Evolutionary conservation across 2,888 invertebrate species (phyloP).

Genomic region (Ceramica pisi): DNA sequence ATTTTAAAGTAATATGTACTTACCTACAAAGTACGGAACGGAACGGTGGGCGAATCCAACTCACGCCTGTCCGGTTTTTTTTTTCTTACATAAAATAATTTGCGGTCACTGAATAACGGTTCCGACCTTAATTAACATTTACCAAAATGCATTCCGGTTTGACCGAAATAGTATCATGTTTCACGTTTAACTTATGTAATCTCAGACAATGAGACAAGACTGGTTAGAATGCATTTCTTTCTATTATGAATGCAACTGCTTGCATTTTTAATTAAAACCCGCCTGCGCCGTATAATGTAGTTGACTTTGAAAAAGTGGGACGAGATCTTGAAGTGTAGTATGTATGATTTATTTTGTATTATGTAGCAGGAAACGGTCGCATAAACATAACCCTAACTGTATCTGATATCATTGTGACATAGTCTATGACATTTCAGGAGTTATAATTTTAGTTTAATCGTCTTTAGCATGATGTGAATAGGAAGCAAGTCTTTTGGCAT

Average conservation of each 20-base stretch:
- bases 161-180: background rate
- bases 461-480: background rate
- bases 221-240: slow-evolving; percentile 8
- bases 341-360: background rate
- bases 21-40: no score
- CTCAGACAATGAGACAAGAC: background rate
- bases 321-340: slow-evolving; percentile 19
- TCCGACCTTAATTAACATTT: background rate
- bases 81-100: no score
- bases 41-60: no score
- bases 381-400: background rate
- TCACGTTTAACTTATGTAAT: background rate
- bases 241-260: slow-evolving; percentile 16
- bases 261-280: slow-evolving; percentile 11
- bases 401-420: background rate
- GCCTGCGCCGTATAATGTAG: background rate
- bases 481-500: background rate
- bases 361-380: background rate
- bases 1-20: no score
- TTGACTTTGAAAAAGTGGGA: slow-evolving; percentile 1
- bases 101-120: no score
- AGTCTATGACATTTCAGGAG: background rate
- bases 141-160: slow-evolving; percentile 5
- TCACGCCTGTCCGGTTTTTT: no score
- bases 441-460: background rate